These are phyloP conservation scores for Apis florea DNA, from an alignment of 1,140 invertebrate genomes.

Conservation along the genomic window DNA sequence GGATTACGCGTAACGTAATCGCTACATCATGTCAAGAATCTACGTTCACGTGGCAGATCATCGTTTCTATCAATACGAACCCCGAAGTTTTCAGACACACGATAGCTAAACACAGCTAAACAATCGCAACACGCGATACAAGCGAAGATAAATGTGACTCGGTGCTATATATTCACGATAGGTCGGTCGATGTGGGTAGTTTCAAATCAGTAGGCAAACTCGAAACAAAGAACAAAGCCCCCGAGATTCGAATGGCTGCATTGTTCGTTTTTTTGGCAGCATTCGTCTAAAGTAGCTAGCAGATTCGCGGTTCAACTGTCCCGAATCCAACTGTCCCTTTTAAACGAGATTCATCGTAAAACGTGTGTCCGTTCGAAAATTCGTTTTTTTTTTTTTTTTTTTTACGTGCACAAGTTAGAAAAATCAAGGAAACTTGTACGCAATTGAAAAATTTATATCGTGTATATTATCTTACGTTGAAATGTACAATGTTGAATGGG, in stretches of 20 bases:
- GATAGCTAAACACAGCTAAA: background rate
- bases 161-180: background rate
- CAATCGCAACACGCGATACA: background rate
- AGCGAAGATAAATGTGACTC: background rate
- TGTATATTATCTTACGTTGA: too few relatives aligned
- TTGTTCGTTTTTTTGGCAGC: slow-evolving; percentile 57
- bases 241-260: slow-evolving; percentile 61
- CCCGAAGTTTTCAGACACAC: background rate
- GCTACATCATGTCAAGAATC: background rate
- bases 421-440: too few relatives aligned
- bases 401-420: background rate
- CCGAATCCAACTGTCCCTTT: background rate
- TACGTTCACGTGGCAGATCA: too few relatives aligned
- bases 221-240: slow-evolving; percentile 30
- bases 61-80: background rate
- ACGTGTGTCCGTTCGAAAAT: too few relatives aligned
- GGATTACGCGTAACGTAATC: too few relatives aligned
- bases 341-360: background rate
- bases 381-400: too few relatives aligned
- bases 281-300: slow-evolving; percentile 61
- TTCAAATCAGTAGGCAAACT: slow-evolving; percentile 32
- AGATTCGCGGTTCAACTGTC: slow-evolving; percentile 1
- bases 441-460: too few relatives aligned
- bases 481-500: too few relatives aligned
- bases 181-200: slow-evolving; percentile 9